Conservation (phyloP, 2,797 vertebrate species). For the Arnoldichthys spilopterus region DNA sequence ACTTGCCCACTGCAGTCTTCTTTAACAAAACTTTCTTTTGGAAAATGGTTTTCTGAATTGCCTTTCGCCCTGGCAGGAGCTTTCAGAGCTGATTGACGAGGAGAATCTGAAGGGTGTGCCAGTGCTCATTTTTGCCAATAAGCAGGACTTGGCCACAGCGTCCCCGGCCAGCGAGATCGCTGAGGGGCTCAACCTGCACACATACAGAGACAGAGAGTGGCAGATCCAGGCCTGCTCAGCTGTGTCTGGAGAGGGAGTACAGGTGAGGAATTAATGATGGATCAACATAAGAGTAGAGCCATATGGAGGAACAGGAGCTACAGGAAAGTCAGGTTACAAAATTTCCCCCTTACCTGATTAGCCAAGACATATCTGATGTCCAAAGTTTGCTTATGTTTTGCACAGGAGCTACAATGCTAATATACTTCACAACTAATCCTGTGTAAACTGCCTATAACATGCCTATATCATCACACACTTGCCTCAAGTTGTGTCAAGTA, state of each 20-base stretch:
- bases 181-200: constrained; percentile 88
- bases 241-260: constrained; percentile 87
- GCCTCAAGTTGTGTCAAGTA: no score
- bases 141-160: constrained; percentile 86
- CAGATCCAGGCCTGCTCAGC: constrained; percentile 93
- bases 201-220: constrained; percentile 86
- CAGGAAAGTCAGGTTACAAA: background rate
- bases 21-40: no score
- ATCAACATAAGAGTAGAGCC: background rate
- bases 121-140: constrained; percentile 89
- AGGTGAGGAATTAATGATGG: constrained; percentile 72
- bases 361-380: no score
- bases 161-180: constrained; percentile 86
- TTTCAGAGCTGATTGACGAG: constrained; percentile 85
- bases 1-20: background rate
- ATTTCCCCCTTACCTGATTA: no score
- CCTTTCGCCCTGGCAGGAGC: constrained; percentile 73
- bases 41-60: background rate
- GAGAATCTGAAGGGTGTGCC: constrained; percentile 84
- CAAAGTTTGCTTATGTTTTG: no score
- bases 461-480: no score
- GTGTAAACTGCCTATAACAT: no score
- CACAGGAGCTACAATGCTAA: no score
- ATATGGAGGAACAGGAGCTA: background rate
- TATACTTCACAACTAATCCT: no score